phyloP scores from a whole-genome alignment of 2,888 invertebrate species.

The Apodemia hepburni region DNA sequence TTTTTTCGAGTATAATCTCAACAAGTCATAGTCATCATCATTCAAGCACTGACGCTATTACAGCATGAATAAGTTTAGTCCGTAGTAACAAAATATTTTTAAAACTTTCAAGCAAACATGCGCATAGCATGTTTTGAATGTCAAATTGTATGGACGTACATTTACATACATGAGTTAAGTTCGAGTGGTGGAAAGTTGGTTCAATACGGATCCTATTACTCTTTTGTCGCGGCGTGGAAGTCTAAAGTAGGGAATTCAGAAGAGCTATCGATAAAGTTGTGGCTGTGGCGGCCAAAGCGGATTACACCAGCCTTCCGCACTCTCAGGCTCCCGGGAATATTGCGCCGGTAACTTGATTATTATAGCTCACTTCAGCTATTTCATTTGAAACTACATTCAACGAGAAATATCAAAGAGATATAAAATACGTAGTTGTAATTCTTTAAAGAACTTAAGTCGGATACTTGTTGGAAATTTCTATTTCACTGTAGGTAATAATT shows the following conservation, averaged over 20 bases:
- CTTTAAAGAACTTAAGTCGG: too few species aligned
- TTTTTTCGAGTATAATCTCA: too few species aligned
- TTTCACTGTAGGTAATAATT: too few species aligned
- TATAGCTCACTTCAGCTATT: conserved; percentile 29
- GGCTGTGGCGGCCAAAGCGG: conserved; percentile 53
- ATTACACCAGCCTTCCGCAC: conserved; percentile 47
- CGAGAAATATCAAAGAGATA: neutral
- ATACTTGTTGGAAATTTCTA: neutral
- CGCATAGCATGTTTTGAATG: neutral
- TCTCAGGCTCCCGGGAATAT: conserved; percentile 29
- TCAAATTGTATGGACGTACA: neutral
- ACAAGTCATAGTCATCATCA: too few species aligned
- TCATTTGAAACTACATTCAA: neutral
- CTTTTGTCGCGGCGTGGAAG: conserved; percentile 54
- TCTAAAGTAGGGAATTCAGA: conserved; percentile 54
- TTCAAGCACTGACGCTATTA: too few species aligned
- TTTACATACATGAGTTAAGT: neutral
- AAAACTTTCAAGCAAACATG: neutral
- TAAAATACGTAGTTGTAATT: neutral
- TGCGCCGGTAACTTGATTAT: conserved; percentile 57
- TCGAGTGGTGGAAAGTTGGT: conserved; percentile 26
- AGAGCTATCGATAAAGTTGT: conserved; percentile 60
- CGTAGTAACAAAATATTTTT: neutral
- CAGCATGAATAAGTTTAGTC: too few species aligned
- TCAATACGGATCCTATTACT: conserved; percentile 49